Percentiles rank a stretch among this genome's conserved stretches.
Conservation (phyloP, 2,113 vertebrate genomes). For the Loxodonta africana region DNA sequence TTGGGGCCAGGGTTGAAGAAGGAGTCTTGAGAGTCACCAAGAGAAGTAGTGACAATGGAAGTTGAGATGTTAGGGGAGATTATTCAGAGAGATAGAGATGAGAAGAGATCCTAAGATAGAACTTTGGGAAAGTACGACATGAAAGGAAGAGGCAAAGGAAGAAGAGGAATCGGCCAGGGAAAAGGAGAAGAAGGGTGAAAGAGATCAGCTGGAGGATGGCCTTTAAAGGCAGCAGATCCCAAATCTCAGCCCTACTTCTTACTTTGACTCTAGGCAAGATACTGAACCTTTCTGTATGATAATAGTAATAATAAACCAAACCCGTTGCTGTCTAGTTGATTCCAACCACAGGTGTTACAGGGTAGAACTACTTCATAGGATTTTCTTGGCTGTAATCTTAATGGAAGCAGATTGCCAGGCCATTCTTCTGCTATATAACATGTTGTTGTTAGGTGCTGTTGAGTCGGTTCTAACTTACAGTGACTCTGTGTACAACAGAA, state of each 20-base stretch:
- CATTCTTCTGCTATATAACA: not conserved
- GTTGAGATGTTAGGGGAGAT: not conserved
- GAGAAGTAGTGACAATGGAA: not conserved
- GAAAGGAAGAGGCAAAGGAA: not conserved
- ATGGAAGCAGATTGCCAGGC: not conserved
- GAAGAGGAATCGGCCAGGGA: not conserved
- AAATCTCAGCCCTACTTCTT: not conserved
- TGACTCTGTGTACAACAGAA: not conserved
- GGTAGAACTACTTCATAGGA: too few relatives aligned
- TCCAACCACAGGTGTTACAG: too few relatives aligned
- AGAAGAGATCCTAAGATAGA: not conserved
- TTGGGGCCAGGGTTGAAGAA: not conserved
- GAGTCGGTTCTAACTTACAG: not conserved
- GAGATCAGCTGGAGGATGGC: not conserved
- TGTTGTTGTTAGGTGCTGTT: not conserved
- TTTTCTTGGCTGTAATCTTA: not conserved
- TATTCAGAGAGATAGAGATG: not conserved
- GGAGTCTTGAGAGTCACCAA: not conserved
- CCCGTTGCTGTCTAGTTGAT: too few relatives aligned
- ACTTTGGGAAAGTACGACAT: not conserved
- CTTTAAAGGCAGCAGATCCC: not conserved
- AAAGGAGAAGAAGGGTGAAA: not conserved
- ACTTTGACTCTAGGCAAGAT: not conserved
- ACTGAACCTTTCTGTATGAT: not conserved
- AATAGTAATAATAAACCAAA: too few relatives aligned